Percentiles rank a stretch among this genome's conserved stretches.
phyloP scores from a whole-genome alignment of 2,888 invertebrate genomes.

The Ennomos fuscantarius region DNA sequence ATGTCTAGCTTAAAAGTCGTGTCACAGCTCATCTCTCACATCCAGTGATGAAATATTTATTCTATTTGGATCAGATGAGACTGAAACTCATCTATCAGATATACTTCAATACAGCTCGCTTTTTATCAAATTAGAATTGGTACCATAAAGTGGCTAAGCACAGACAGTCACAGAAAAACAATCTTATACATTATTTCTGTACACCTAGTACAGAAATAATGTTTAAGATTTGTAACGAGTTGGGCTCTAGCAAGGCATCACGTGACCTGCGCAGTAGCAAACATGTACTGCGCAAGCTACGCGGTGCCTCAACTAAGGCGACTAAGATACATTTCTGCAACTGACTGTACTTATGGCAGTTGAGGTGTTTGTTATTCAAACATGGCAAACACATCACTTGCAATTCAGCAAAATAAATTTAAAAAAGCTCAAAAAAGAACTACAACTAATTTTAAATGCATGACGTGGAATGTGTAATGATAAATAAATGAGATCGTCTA shows the following conservation, averaged over 20 bases:
- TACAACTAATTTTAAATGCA: slow-evolving; percentile 29
- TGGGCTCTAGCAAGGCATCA: no score
- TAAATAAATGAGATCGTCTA: slow-evolving; percentile 16
- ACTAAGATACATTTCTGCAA: slow-evolving; percentile 5
- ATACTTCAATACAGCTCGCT: slow-evolving; percentile 23
- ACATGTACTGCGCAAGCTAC: no score
- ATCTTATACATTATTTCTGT: no score
- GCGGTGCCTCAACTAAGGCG: no score
- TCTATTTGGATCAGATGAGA: no score
- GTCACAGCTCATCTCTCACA: no score
- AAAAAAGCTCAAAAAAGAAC: slow-evolving; percentile 33
- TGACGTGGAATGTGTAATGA: slow-evolving; percentile 23
- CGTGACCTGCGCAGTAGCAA: no score
- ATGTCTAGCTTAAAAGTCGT: no score
- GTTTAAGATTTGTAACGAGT: no score
- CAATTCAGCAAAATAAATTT: slow-evolving; percentile 24
- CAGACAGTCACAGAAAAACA: slow-evolving; percentile 26
- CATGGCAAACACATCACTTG: slow-evolving; percentile 27
- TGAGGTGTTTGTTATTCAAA: slow-evolving; percentile 18
- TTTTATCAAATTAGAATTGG: slow-evolving; percentile 30
- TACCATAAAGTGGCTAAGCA: slow-evolving; percentile 43
- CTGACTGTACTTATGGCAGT: slow-evolving; percentile 33
- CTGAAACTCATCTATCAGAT: no score
- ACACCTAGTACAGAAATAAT: no score
- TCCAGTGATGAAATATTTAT: no score